phyloP scores from a whole-genome alignment of 2,113 vertebrate genomes.

The Archocentrus centrarchus region DNA sequence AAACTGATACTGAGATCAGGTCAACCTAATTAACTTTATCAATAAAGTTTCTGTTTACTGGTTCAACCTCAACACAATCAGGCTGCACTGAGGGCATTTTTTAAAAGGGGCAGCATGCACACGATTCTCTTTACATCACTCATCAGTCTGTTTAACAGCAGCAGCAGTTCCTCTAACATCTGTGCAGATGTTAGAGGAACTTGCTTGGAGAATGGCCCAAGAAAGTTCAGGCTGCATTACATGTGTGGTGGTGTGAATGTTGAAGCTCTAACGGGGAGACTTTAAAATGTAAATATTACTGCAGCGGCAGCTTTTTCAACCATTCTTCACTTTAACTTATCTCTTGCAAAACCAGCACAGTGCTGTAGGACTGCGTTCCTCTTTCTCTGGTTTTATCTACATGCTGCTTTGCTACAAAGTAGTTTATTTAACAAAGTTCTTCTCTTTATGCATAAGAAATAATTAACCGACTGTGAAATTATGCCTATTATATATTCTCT shows the following conservation, averaged over 20 bases:
- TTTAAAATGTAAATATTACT: not conserved
- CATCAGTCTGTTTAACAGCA: no score
- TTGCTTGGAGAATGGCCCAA: no score
- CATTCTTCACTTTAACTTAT: not conserved
- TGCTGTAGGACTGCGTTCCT: no score
- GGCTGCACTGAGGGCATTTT: not conserved
- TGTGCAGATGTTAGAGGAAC: not conserved
- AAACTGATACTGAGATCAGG: not conserved
- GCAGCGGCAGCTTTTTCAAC: not conserved
- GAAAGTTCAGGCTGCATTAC: not conserved
- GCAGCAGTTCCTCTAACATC: not conserved
- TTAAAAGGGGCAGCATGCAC: not conserved
- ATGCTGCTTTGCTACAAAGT: not conserved
- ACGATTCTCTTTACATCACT: not conserved
- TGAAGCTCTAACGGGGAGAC: not conserved
- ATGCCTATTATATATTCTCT: not conserved
- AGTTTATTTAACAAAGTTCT: slow-evolving; percentile 6
- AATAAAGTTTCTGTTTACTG: not conserved
- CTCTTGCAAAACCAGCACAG: not conserved
- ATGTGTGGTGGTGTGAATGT: not conserved
- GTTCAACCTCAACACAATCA: not conserved
- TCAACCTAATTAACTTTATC: not conserved
- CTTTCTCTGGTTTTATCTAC: not conserved
- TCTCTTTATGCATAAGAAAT: slow-evolving; percentile 14
- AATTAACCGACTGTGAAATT: slow-evolving; percentile 42